These are phyloP conservation scores for Plutomurus gul DNA, from an alignment of 1,140 invertebrate genomes.

Conservation along the genomic window DNA sequence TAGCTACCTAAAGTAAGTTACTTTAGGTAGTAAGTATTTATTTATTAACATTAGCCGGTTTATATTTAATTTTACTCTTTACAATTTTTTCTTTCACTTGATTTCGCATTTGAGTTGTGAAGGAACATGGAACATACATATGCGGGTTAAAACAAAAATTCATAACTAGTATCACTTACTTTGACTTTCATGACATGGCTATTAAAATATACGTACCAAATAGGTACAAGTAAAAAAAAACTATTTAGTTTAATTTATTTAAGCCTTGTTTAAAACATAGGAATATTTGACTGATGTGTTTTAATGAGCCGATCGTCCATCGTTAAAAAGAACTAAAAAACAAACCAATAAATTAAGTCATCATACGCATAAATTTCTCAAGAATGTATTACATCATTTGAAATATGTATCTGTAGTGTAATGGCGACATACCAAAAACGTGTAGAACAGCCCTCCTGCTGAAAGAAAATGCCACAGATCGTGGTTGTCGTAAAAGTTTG, in stretches of 20 bases:
- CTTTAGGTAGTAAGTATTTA: too few species aligned
- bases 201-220: neutral
- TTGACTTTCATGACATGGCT: neutral
- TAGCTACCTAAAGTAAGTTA: too few species aligned
- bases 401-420: neutral
- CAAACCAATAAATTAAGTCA: neutral
- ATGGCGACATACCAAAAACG: conserved; percentile 39
- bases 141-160: neutral
- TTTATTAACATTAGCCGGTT: too few species aligned
- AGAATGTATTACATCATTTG: neutral
- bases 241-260: too few species aligned
- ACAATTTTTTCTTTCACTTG: too few species aligned
- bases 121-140: neutral
- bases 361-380: neutral
- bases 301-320: conserved; percentile 47
- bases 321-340: conserved; percentile 36
- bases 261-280: conserved; percentile 49
- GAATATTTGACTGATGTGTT: conserved; percentile 42
- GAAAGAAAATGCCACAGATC: conserved; percentile 51
- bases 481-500: conserved; percentile 50
- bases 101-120: neutral
- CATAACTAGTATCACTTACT: neutral
- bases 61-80: too few species aligned
- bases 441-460: conserved; percentile 43
- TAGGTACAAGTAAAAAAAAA: neutral